Evolutionary conservation across 2,888 invertebrate species (phyloP), one percentile per base, ranked within the genome.

Genomic region (Pecten maximus): DNA sequence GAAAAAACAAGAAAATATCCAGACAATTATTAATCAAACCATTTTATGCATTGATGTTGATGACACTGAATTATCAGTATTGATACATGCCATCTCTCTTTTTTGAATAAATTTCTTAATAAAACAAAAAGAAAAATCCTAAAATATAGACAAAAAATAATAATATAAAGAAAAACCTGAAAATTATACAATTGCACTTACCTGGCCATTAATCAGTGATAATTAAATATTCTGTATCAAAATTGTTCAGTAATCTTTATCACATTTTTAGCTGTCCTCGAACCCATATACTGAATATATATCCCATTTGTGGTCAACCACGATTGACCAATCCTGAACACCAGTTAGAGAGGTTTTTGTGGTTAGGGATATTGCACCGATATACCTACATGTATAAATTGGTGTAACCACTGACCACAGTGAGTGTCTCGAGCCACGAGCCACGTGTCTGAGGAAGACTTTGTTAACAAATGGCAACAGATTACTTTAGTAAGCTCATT

Each of bases 401-500:
- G 10, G 15, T 28, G 74, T 74, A 74, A 74, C 74, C 35, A 74
- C 10, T 74, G 74, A 74, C 74, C 74, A 74, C 74, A 74, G 19
- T 54, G 74, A 15, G 74, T 74, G 74, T 15, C 0, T 74, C 74
- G 23, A 23, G n/a, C 23, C 54, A 6, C 54, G 23, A 54, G 54
- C 54, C 74, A 74, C 74, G 28, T 10, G 74, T 28, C 28, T 19
- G 23, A 19, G 23, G 23, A 54, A 54, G 23, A 54, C 54, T 74
- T 74, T 60, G 60, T 74, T 1, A 28, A 74, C 28, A 74, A 74
- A 74, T 35, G 74, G 35, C 74, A 35, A 74, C 74, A 74, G 74
- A 74, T 74, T 74, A 74, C 28, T 23, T 28, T 74, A 28, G 35
- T 74, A 74, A 74, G 74, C 74, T 74, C 74, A 74, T 74, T 74